These are phyloP conservation scores for Leptosomus discolor DNA, from an alignment of 2,113 vertebrate genomes.

Conservation along the genomic window DNA sequence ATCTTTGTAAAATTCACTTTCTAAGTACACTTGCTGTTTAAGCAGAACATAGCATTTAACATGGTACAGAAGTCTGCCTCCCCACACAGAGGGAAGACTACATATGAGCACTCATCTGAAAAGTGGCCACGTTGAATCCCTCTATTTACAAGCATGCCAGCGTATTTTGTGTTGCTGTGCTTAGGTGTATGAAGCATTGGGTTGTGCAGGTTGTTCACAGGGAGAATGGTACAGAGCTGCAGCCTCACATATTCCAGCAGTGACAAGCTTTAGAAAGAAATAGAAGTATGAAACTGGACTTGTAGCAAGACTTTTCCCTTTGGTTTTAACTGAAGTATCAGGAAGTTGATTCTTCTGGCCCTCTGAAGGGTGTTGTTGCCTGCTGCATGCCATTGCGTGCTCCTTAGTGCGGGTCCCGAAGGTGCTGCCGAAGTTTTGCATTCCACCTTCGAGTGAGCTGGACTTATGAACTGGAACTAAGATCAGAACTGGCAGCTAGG, in stretches of 20 bases:
- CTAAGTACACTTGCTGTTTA: background rate
- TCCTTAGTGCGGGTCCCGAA: background rate
- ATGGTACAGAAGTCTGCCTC: background rate
- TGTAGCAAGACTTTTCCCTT: background rate
- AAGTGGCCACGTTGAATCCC: background rate
- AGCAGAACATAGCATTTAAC: background rate
- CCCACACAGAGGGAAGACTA: background rate
- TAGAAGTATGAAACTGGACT: background rate
- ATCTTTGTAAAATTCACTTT: background rate
- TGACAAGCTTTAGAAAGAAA: background rate
- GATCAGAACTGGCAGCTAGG: slow-evolving; percentile 63
- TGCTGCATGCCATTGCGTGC: background rate
- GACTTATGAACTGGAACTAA: slow-evolving; percentile 60
- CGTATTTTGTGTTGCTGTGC: background rate
- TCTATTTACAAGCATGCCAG: background rate
- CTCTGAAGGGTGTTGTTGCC: background rate
- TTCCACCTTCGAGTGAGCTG: slow-evolving; percentile 18
- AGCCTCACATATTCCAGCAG: background rate
- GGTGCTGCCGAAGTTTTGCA: slow-evolving; percentile 21
- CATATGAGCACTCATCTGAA: background rate
- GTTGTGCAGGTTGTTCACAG: background rate
- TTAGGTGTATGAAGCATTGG: accelerated
- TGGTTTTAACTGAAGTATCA: background rate
- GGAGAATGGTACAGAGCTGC: background rate
- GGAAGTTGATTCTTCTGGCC: slow-evolving; percentile 9